These are phyloP conservation scores for Muscicapa comitata DNA, from an alignment of 2,797 vertebrate genomes.

Conservation along the genomic window DNA sequence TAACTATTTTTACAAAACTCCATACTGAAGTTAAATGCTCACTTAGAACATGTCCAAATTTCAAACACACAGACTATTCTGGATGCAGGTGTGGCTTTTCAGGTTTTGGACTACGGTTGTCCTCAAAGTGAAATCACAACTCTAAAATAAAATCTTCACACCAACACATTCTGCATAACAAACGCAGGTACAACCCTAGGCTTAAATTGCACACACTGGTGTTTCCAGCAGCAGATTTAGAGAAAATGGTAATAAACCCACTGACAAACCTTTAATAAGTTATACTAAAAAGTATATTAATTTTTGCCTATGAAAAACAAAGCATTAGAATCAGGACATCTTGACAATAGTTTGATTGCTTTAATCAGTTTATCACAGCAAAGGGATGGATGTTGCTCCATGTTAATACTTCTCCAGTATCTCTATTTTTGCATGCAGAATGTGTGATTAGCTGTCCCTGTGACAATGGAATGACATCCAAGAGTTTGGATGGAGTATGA, in stretches of 20 bases:
- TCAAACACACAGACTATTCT: neutral
- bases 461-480: neutral
- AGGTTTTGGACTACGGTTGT: neutral
- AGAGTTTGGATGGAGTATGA: neutral
- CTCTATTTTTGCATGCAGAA: neutral
- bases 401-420: neutral
- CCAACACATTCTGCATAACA: neutral
- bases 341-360: neutral
- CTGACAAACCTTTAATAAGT: neutral
- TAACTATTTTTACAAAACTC: conserved; percentile 68
- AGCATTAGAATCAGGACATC: neutral
- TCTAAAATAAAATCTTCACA: neutral
- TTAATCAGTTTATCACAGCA: neutral
- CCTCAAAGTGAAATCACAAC: neutral
- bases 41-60: conserved; percentile 31
- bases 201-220: neutral
- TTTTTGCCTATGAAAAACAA: neutral
- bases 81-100: neutral
- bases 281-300: neutral
- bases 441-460: neutral
- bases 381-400: neutral
- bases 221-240: neutral
- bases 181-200: rapidly evolving
- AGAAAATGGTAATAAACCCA: neutral
- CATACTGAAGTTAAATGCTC: conserved; percentile 10